A percentile compares a stretch with the other conserved stretches of the same genome.
Evolutionary conservation across 1,140 invertebrate genomes (phyloP).

Genomic region (Caenorhabditis briggsae): DNA sequence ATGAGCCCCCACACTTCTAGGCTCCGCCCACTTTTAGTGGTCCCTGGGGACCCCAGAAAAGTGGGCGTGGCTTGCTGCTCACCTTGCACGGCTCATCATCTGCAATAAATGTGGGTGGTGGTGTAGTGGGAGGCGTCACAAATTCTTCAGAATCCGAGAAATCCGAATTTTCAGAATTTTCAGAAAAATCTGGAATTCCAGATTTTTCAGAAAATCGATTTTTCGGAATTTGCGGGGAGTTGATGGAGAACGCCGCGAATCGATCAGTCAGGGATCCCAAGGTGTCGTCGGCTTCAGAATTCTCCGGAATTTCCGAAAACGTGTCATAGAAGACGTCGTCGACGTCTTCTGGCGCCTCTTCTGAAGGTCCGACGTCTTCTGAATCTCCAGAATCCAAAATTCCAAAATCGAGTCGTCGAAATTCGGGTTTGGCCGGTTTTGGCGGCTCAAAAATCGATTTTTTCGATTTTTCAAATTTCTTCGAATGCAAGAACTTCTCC

Average conservation of each 20-base stretch:
- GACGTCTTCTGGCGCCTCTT: neutral
- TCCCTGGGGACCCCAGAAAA: too few species aligned
- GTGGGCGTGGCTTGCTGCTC: neutral
- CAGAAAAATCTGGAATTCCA: neutral
- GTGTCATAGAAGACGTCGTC: slow-evolving; percentile 23
- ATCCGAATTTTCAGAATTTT: neutral
- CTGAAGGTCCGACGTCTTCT: neutral
- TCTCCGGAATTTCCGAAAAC: neutral
- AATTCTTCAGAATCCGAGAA: neutral
- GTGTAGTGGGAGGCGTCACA: neutral
- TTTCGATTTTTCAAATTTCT: neutral
- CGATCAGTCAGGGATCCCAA: slow-evolving; percentile 6
- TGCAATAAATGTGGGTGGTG: slow-evolving; percentile 18
- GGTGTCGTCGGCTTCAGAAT: neutral
- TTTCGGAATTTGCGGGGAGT: neutral
- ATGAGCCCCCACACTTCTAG: too few species aligned
- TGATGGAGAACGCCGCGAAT: slow-evolving; percentile 10
- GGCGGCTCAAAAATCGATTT: too few species aligned
- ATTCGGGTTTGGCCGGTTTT: too few species aligned
- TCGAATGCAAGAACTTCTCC: neutral
- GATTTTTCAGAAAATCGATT: neutral
- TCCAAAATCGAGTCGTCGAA: neutral
- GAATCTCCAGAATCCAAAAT: neutral
- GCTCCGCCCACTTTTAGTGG: too few species aligned
- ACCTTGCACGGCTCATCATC: slow-evolving; percentile 49